Evolutionary conservation across 2,888 invertebrate species (phyloP).

Genomic region (Dinocampus coccinellae): DNA sequence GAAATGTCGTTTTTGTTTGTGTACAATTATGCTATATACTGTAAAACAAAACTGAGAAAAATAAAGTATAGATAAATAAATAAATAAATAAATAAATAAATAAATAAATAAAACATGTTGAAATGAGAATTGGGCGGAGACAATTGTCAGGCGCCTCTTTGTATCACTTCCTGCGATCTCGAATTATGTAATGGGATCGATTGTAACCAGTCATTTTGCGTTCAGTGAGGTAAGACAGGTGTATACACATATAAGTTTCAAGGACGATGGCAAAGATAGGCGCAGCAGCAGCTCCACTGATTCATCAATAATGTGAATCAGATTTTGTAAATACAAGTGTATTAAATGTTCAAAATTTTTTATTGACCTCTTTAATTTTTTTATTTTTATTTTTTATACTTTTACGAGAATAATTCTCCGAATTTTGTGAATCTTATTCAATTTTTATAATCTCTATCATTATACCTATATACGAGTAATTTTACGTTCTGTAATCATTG

Average conservation of each 20-base stretch:
- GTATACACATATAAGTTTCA: slow-evolving; percentile 53
- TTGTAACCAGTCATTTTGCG: slow-evolving; percentile 17
- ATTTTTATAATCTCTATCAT: too few relatives aligned
- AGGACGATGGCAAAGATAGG: slow-evolving; percentile 43
- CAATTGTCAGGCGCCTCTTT: slow-evolving; percentile 51
- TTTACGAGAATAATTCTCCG: too few relatives aligned
- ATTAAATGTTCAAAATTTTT: too few relatives aligned
- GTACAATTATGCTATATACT: background rate
- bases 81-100: background rate
- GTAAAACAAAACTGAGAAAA: background rate
- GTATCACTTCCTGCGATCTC: slow-evolving; percentile 51
- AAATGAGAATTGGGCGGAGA: slow-evolving; percentile 36
- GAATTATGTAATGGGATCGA: slow-evolving; percentile 45
- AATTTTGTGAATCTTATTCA: too few relatives aligned
- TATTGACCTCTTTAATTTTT: too few relatives aligned
- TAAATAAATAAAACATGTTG: background rate
- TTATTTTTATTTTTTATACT: too few relatives aligned
- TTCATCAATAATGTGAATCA: slow-evolving; percentile 10
- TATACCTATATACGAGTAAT: too few relatives aligned
- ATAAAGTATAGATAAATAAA: background rate
- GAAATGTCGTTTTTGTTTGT: background rate
- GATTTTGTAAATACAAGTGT: too few relatives aligned
- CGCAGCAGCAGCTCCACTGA: background rate
- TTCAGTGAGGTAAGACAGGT: background rate
- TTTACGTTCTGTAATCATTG: background rate